Conservation (phyloP, 2,888 invertebrate genomes). For the Apodemia zela region DNA sequence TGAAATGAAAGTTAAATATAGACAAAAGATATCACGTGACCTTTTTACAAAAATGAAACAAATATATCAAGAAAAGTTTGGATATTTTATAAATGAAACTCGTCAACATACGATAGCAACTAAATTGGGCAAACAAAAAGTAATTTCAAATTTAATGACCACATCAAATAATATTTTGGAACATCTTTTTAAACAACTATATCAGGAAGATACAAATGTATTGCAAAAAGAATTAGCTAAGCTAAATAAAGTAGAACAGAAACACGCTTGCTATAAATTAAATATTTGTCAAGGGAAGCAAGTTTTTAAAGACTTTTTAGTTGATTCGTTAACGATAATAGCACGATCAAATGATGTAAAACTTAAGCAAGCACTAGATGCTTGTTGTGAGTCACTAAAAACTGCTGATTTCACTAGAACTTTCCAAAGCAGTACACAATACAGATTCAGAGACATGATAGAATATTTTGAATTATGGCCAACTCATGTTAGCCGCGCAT, state of each 20-base stretch:
- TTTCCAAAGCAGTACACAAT: too few species aligned
- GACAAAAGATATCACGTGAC: slow-evolving; percentile 30
- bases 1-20: slow-evolving; percentile 35
- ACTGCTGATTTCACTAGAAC: too few species aligned
- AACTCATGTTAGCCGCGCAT: too few species aligned
- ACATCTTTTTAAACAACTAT: slow-evolving; percentile 30
- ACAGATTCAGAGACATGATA: too few species aligned
- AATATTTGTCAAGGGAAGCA: slow-evolving; percentile 39
- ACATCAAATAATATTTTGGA: slow-evolving; percentile 44
- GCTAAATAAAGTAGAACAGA: slow-evolving; percentile 32
- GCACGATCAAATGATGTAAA: too few species aligned
- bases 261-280: slow-evolving; percentile 43
- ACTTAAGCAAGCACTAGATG: too few species aligned
- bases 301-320: slow-evolving; percentile 37
- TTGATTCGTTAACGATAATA: too few species aligned
- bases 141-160: slow-evolving; percentile 49
- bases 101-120: slow-evolving; percentile 43
- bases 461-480: too few species aligned
- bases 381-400: too few species aligned
- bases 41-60: slow-evolving; percentile 36
- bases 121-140: slow-evolving; percentile 45
- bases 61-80: slow-evolving; percentile 44
- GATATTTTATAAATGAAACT: slow-evolving; percentile 41
- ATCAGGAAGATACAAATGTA: not conserved
- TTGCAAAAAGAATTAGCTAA: not conserved